phyloP scores from a whole-genome alignment of 1,140 invertebrate genomes.

The Meloidogyne hapla region DNA sequence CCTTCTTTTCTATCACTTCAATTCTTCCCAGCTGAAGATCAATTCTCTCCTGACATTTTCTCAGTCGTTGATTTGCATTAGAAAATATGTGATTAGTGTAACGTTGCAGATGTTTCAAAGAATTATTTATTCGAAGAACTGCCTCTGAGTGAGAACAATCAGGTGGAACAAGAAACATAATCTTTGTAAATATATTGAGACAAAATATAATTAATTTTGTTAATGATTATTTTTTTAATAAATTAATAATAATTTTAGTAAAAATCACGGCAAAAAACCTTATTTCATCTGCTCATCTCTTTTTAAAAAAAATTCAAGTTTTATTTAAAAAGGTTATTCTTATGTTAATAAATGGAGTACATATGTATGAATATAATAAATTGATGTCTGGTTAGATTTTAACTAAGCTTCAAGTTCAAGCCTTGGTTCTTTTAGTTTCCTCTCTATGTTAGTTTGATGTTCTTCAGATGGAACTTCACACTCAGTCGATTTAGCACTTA shows the following conservation, averaged over 20 bases:
- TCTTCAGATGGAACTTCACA: background rate
- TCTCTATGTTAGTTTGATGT: too few relatives aligned
- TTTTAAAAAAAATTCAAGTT: background rate
- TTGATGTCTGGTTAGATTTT: too few relatives aligned
- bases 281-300: too few relatives aligned
- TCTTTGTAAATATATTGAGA: conserved; percentile 16
- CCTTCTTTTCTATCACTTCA: conserved; percentile 19
- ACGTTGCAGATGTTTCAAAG: background rate
- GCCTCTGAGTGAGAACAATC: conserved; percentile 13
- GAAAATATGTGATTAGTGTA: conserved; percentile 8
- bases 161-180: conserved; percentile 16
- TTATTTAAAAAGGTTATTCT: background rate
- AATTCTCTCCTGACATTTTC: background rate
- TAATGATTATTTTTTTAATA: too few relatives aligned
- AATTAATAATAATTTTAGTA: too few relatives aligned
- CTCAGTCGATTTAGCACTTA: background rate
- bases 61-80: conserved; percentile 7
- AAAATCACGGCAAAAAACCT: too few relatives aligned
- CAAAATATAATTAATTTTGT: too few relatives aligned
- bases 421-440: too few relatives aligned
- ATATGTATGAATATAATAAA: too few relatives aligned
- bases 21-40: conserved; percentile 9
- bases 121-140: conserved; percentile 5
- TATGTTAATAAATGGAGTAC: too few relatives aligned
- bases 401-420: too few relatives aligned